These are phyloP conservation scores for Drosophila buzzatii DNA, from an alignment of 2,888 invertebrate genomes.

Conservation along the genomic window DNA sequence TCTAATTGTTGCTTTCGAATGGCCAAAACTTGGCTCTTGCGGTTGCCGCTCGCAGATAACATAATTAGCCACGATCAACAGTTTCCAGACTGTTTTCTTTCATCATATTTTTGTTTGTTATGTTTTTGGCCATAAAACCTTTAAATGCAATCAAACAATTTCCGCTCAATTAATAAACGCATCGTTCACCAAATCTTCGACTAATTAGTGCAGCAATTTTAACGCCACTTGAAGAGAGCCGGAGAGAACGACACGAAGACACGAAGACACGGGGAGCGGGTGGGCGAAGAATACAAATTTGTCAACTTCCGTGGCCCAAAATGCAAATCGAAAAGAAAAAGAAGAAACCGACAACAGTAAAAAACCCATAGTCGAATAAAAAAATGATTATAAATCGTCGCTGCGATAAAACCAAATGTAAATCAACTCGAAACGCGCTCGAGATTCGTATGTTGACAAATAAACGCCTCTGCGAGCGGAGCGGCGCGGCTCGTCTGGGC, in stretches of 20 bases:
- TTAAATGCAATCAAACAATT: constrained; percentile 70
- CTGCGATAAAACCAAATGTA: constrained; percentile 67
- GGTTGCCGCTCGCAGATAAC: constrained; percentile 36
- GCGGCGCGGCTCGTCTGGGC: constrained; percentile 16
- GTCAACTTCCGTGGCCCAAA: constrained; percentile 74
- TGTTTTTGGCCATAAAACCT: constrained; percentile 43
- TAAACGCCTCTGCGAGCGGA: constrained; percentile 74
- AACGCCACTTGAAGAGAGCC: constrained; percentile 40
- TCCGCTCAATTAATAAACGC: constrained; percentile 72
- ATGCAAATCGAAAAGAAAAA: constrained; percentile 43
- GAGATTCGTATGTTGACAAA: constrained; percentile 72
- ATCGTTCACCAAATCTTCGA: constrained; percentile 46
- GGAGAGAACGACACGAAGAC: neutral
- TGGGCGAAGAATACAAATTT: constrained; percentile 23
- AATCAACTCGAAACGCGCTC: constrained; percentile 74
- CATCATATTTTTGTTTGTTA: neutral
- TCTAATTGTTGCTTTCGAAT: constrained; percentile 53
- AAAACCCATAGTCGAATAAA: constrained; percentile 22
- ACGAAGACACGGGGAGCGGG: neutral
- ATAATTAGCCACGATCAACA: constrained; percentile 49
- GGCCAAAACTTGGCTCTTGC: constrained; percentile 19
- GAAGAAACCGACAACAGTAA: constrained; percentile 10
- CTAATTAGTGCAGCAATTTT: constrained; percentile 68
- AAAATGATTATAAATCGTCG: constrained; percentile 71
- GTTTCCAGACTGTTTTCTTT: constrained; percentile 2